These are phyloP conservation scores for Todus mexicanus DNA, from an alignment of 2,797 vertebrate species.

Conservation along the genomic window DNA sequence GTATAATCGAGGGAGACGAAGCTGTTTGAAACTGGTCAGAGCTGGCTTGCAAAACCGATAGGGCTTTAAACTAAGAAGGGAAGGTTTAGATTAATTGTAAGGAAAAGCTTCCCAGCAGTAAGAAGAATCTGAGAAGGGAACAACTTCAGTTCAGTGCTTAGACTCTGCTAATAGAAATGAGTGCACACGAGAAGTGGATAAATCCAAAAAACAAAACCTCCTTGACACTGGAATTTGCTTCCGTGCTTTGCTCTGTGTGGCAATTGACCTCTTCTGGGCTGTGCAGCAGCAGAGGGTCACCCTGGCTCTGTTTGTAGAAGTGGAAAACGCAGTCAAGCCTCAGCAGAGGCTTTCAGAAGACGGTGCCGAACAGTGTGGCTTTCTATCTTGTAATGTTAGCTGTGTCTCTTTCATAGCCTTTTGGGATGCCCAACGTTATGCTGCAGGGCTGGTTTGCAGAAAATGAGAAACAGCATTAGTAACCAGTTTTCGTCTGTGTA, in stretches of 20 bases:
- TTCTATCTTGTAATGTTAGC: not conserved
- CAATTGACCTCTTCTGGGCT: not conserved
- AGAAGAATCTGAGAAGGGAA: not conserved
- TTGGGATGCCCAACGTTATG: accelerated
- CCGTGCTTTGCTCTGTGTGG: not conserved
- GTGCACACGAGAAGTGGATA: not conserved
- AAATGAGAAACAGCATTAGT: not conserved
- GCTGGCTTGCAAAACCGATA: not conserved
- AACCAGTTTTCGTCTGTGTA: not conserved
- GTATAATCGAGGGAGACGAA: not conserved
- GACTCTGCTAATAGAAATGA: not conserved
- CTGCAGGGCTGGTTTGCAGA: not conserved
- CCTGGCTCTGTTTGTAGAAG: not conserved
- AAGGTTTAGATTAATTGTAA: not conserved
- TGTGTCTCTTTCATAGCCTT: not conserved
- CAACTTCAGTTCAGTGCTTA: not conserved
- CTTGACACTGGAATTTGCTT: not conserved
- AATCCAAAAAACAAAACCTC: not conserved
- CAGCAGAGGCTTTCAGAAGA: not conserved
- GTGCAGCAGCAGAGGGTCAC: not conserved
- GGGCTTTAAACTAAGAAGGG: not conserved
- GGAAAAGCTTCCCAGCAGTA: not conserved
- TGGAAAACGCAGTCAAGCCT: not conserved
- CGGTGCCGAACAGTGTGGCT: not conserved
- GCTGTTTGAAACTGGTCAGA: not conserved